phyloP scores from a whole-genome alignment of 2,113 vertebrate genomes.

The Nyctibius bracteatus region DNA sequence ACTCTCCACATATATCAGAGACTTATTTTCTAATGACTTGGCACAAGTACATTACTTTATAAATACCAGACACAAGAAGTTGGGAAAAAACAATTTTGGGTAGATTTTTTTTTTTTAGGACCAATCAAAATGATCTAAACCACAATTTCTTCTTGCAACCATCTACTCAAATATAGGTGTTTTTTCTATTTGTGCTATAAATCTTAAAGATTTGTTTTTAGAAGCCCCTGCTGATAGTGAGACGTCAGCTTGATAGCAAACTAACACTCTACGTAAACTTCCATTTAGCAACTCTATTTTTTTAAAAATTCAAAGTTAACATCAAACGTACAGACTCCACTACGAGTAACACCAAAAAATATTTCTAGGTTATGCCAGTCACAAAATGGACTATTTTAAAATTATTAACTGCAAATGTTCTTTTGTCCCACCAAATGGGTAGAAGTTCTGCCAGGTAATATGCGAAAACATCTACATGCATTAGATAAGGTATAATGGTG shows the following conservation, averaged over 20 bases:
- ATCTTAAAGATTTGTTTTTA: neutral
- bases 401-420: neutral
- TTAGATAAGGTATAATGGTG: neutral
- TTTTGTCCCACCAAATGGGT: neutral
- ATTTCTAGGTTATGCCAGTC: neutral
- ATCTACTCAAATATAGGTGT: neutral
- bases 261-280: neutral
- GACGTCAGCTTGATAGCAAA: neutral
- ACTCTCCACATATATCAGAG: neutral
- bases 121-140: neutral
- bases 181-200: neutral
- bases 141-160: neutral
- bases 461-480: neutral
- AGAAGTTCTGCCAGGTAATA: neutral
- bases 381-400: neutral
- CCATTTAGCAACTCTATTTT: neutral
- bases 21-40: neutral
- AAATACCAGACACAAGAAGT: neutral
- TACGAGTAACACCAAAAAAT: neutral
- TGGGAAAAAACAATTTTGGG: neutral
- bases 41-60: neutral
- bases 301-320: neutral
- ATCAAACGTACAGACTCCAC: neutral
- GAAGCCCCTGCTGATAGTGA: neutral
- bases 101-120: neutral